Conservation (phyloP, 1,140 invertebrate genomes). For the Apis mellifera region DNA sequence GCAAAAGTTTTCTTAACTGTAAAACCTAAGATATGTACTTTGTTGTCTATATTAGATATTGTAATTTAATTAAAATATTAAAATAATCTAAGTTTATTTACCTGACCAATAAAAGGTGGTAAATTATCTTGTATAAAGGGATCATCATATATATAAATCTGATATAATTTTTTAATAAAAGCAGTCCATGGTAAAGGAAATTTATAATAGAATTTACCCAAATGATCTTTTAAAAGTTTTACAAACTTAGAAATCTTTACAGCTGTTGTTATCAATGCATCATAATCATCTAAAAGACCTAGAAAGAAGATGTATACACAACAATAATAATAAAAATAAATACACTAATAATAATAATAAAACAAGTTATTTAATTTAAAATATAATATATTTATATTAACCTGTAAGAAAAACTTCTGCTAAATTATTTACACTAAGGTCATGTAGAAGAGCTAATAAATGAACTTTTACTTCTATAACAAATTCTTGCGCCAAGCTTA, state of each 20-base stretch:
- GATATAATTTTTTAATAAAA: conserved; percentile 85
- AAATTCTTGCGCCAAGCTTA: conserved; percentile 85
- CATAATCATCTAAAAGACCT: conserved; percentile 84
- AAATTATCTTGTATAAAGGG: conserved; percentile 84
- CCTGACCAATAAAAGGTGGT: conserved; percentile 81
- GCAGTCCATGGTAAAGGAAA: conserved; percentile 85
- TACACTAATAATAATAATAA: neutral
- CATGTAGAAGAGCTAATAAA: conserved; percentile 81
- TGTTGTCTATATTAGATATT: conserved; percentile 14
- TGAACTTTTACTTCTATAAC: conserved; percentile 85
- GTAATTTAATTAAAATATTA: neutral
- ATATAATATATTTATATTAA: conserved; percentile 68
- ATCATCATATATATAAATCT: conserved; percentile 84
- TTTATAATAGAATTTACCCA: conserved; percentile 83
- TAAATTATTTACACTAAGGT: conserved; percentile 80
- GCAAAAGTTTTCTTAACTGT: conserved; percentile 78
- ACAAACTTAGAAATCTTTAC: conserved; percentile 82
- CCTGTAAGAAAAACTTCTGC: conserved; percentile 82
- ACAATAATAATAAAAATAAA: conserved; percentile 1
- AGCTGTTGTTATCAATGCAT: conserved; percentile 83
- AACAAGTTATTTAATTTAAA: conserved; percentile 18
- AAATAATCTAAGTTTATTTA: conserved; percentile 64
- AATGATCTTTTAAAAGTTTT: conserved; percentile 82
- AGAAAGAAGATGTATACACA: conserved; percentile 34
- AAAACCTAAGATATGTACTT: conserved; percentile 39